Base-by-base conservation (phyloP, 92 coral and sea anemone species). In the Montipora capitata region DNA sequence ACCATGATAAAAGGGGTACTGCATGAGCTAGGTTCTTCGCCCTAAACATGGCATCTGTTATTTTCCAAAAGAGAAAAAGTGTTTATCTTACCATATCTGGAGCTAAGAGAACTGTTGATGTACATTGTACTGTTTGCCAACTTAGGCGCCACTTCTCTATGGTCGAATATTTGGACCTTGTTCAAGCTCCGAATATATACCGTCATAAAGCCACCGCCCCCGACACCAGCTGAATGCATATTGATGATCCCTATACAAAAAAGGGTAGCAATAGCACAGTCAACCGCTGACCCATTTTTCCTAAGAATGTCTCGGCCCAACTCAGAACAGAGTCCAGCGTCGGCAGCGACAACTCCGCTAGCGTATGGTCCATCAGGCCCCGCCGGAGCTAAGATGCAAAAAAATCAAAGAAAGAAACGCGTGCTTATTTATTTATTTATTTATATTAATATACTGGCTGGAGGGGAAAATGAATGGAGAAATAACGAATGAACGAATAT, bases 151-250 rank as follows among this genome's bases (percentile, higher is more conserved):
- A 57, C 89, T 74, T 97, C 99, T 72, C 99, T 86, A 45, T 88
- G 95, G 69, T 97, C 98, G 77, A 92, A 85, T 72, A 94, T 85
- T 49, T 94, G 93, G n/a, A 87, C 93, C 4, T 59, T 83, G 35
- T 71, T 85, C 27, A 71, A 80, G 16, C 72, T 64, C 49, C 91
- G 91, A 17, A 80, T 88, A 52, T 97, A 97, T 35, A 97, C 95
- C 40, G 91, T 88, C 95, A 97, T 97, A n/a, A 97, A 94, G 10
- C 96, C 99, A 6, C 99, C 99, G 12, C 99, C 99, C 2, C 99
- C 99, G 81, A 97, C 85, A 7, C 35, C 35, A 27, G 35, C 35
- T 27, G 35, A 27, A 0, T 27, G 35, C 35, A 27, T 27, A 27
- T 27, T 96, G 89, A 93, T 85, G 61, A 96, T 93, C 17, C 99